Evolutionary conservation across 2,888 invertebrate species (phyloP).

Genomic region (Apodemia mormo): DNA sequence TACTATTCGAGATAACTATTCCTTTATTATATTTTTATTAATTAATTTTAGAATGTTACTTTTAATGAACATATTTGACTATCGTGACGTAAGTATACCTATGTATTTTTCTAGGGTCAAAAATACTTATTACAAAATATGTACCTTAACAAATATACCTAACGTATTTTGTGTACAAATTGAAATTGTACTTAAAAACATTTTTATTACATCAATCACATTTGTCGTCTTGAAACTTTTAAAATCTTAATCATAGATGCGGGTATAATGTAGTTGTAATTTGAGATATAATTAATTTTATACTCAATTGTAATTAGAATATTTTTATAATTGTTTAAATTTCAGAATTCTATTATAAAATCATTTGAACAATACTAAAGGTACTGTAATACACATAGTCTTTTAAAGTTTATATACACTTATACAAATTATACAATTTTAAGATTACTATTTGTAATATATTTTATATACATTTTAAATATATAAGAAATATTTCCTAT

Average conservation of each 20-base stretch:
- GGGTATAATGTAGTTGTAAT: too few relatives aligned
- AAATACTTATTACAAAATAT: neutral
- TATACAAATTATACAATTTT: conserved; percentile 5
- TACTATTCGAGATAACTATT: neutral
- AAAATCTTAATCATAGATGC: too few relatives aligned
- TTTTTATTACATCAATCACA: conserved; percentile 8
- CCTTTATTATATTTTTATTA: conserved; percentile 6
- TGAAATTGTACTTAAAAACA: conserved; percentile 10
- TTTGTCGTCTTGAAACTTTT: neutral
- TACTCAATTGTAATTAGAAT: neutral
- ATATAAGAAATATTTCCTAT: neutral
- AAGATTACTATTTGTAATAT: neutral
- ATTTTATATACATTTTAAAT: conserved; percentile 9
- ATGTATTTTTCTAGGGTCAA: neutral
- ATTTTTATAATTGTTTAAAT: neutral
- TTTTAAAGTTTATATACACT: neutral
- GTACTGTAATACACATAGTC: neutral
- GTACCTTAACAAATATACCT: neutral
- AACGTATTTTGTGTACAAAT: neutral
- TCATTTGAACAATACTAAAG: neutral
- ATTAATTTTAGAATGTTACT: conserved; percentile 9
- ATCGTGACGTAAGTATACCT: neutral
- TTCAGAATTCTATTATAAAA: neutral
- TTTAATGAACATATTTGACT: conserved; percentile 15
- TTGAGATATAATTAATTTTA: too few relatives aligned